Percentiles rank a stretch among this genome's conserved stretches.
Conservation (phyloP, 2,113 vertebrate genomes). For the Coturnix japonica region DNA sequence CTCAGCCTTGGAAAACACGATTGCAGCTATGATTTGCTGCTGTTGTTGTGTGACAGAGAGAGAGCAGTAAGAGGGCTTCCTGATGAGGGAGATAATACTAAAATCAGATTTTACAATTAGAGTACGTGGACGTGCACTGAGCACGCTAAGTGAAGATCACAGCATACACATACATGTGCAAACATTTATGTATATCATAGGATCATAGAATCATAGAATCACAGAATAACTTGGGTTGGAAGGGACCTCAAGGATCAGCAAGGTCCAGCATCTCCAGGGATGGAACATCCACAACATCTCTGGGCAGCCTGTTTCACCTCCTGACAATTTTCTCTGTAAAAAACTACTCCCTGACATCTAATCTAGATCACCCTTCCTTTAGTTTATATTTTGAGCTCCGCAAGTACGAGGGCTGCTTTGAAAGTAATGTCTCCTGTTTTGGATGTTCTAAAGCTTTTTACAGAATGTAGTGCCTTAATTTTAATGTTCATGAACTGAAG, state of each 20-base stretch:
- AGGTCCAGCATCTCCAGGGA: too few species aligned
- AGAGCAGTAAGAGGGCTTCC: not conserved
- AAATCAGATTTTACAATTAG: not conserved
- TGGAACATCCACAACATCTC: too few species aligned
- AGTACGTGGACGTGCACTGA: not conserved
- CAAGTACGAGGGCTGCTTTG: not conserved
- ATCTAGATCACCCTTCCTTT: too few species aligned
- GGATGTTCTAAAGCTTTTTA: not conserved
- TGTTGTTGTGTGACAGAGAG: not conserved
- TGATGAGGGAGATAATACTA: accelerated
- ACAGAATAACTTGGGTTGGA: too few species aligned
- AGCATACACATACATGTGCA: not conserved
- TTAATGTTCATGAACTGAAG: not conserved
- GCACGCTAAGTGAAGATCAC: not conserved
- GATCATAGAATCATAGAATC: too few species aligned
- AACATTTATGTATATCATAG: not conserved
- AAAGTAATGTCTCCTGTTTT: too few species aligned
- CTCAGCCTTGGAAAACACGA: not conserved
- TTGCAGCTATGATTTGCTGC: not conserved
- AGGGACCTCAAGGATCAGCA: too few species aligned
- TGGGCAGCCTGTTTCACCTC: too few species aligned
- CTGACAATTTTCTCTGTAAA: too few species aligned
- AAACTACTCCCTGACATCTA: too few species aligned
- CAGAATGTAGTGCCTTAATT: not conserved
- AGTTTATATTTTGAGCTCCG: not conserved